Evolutionary conservation across 1,140 invertebrate species (phyloP).

Genomic region (Streblospio benedicti): DNA sequence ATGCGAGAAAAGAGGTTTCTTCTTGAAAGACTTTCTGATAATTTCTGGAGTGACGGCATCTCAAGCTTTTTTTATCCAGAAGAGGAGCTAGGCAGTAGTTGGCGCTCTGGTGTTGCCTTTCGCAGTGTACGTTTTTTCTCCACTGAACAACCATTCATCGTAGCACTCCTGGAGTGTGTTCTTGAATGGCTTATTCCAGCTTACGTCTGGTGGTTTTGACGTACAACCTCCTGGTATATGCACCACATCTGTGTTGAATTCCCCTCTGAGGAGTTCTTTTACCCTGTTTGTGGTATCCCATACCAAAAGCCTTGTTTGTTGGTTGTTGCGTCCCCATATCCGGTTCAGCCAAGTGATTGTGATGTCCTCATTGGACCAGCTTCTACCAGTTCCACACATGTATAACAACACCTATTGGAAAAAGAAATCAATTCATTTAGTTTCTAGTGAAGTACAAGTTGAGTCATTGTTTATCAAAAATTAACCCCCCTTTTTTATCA

Average conservation of each 20-base stretch:
- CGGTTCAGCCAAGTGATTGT: not conserved
- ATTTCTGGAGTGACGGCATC: constrained; percentile 9
- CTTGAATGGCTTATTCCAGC: constrained; percentile 12
- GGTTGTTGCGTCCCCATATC: not conserved
- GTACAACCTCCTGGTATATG: constrained; percentile 15
- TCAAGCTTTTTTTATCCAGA: constrained; percentile 11
- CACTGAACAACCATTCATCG: constrained; percentile 13
- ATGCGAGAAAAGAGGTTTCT: too few species aligned
- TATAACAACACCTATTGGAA: not conserved
- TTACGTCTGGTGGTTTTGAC: constrained; percentile 11
- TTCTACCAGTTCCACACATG: not conserved
- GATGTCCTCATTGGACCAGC: not conserved
- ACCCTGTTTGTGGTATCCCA: not conserved
- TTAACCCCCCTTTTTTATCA: too few species aligned
- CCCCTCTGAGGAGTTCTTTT: not conserved
- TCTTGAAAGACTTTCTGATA: constrained; percentile 18
- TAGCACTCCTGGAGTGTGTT: not conserved
- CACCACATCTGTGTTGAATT: constrained; percentile 3
- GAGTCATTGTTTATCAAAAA: too few species aligned
- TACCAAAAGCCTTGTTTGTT: not conserved
- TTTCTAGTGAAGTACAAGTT: too few species aligned
- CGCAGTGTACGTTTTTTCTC: constrained; percentile 6
- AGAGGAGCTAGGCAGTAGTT: not conserved
- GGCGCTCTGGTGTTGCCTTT: constrained; percentile 10
- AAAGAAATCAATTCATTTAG: too few species aligned